A percentile compares a stretch with the other conserved stretches of the same genome.
phyloP scores from a whole-genome alignment of 2,888 invertebrate genomes.

The Melinaea marsaeus region DNA sequence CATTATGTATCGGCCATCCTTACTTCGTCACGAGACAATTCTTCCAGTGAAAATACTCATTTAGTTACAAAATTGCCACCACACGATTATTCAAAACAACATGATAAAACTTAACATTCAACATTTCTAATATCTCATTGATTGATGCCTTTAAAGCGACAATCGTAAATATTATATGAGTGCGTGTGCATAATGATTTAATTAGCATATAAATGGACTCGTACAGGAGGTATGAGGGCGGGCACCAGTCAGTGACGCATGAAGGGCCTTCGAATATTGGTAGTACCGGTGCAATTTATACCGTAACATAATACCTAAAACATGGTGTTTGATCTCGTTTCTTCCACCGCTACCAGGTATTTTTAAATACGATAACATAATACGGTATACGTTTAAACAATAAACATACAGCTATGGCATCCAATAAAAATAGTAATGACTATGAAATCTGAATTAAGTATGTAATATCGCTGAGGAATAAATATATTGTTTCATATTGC shows the following conservation, averaged over 20 bases:
- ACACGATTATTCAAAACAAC: not conserved
- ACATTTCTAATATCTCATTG: not conserved
- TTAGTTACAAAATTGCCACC: not conserved
- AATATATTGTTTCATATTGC: not conserved
- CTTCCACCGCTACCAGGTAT: too few species aligned
- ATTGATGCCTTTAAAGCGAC: not conserved
- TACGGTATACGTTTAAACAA: not conserved
- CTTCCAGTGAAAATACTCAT: constrained; percentile 12
- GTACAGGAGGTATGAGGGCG: not conserved
- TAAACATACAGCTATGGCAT: not conserved
- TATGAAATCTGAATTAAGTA: constrained; percentile 1
- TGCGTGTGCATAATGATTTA: constrained; percentile 2
- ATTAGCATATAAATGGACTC: not conserved
- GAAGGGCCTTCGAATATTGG: not conserved
- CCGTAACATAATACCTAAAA: too few species aligned
- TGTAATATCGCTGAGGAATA: not conserved
- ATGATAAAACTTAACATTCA: not conserved
- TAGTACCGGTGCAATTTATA: too few species aligned
- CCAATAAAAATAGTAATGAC: constrained; percentile 3
- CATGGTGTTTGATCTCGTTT: too few species aligned
- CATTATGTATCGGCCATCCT: constrained; percentile 11
- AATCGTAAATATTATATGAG: not conserved
- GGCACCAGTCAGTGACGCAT: not conserved
- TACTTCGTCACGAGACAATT: constrained; percentile 12
- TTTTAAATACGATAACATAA: not conserved